Evolutionary conservation across 2,888 invertebrate genomes (phyloP), one percentile per base, ranked within the genome.

Genomic region (Junonia oenone): DNA sequence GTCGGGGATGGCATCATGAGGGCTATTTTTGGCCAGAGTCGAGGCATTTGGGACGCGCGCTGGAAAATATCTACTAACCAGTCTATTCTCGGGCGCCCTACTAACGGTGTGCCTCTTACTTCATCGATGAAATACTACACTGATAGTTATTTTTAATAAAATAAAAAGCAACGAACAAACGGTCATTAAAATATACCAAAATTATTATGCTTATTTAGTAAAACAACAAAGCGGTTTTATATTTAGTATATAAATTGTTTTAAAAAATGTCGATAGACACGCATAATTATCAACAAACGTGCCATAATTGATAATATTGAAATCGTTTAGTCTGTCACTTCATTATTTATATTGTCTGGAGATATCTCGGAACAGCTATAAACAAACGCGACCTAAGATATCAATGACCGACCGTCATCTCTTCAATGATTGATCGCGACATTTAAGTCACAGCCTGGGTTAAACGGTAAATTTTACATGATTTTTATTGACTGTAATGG

Each of bases 61-160:
- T 87, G 88, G 85, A 88, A 82, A 78, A 83, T 78, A 78, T 76
- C 76, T 76, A 81, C 78, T 75, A 76, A 76, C 76, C 66, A 69
- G 68, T 75, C 81, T 89, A 89, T 89, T 87, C 78, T 79, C 53
- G 74, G 81, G 73, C 82, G 85, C 76, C 87, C 86, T 83, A 86
- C 80, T 80, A 78, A 86, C 77, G 64, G 61, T 64, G 61, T 57
- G 56, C 62, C 68, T 72, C 65, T 65, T 71, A 74, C 72, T 75
- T 72, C 75, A 75, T 73, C 68, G 61, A 65, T 66, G 53, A 67
- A 69, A 68, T 70, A 53, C 48, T 61, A 51, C 45, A 58, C 51
- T 45, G 40, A 52, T 51, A 26, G 31, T 45, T 29, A n/a, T 37
- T 51, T 38, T 31, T 13, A 11, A 5, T 46, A 19, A 2, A 15